Evolutionary conservation across 2,888 invertebrate species (phyloP), one percentile per base, ranked within the genome.

Genomic region (Baronia brevicornis): DNA sequence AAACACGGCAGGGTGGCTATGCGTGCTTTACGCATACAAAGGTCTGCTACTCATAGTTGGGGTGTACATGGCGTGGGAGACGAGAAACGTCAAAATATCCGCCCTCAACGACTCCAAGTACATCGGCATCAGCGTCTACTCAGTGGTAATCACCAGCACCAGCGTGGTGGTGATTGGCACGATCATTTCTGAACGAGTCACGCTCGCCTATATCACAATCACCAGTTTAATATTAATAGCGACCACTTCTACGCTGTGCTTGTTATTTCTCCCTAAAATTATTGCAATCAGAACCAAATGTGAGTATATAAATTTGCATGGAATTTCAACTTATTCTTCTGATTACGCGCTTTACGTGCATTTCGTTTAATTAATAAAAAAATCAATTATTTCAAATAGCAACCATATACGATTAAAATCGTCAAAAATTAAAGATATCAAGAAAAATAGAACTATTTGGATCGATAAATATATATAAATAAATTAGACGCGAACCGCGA

Each of bases 61-160:
- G 0, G 92, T 95, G 2, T 96, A 95, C 78, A 96, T 96, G 96
- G 96, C 96, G 0, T 96, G 96, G 96, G 95, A 96, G 79, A 97
- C 96, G 5, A 88, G 94, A 29, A 91, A 93, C 66, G 95, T 97
- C 11, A 95, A 96, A 78, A 94, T 96, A 51, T 92, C 95, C 6
- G 95, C 94, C 0, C 78, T 97, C 12, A 96, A 96, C 74, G 96
- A 97, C 75, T 96, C 96, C 3, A 94, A 95, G 62, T 95, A 96
- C 70, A 96, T 97, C 48, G 96, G 94, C 5, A 91, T 96, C 67
- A 95, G 94, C 50, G 96, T 96, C 0, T 96, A 97, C 59, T 94
- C 91, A 28, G 95, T 95, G 0, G 95, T 96, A 28, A 93, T 96
- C 43, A 93, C 93, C 25, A 94, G 94, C 48, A 90, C 92, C 4